These are phyloP conservation scores for Stictonetta naevosa DNA, from an alignment of 2,113 vertebrate genomes.

Conservation along the genomic window DNA sequence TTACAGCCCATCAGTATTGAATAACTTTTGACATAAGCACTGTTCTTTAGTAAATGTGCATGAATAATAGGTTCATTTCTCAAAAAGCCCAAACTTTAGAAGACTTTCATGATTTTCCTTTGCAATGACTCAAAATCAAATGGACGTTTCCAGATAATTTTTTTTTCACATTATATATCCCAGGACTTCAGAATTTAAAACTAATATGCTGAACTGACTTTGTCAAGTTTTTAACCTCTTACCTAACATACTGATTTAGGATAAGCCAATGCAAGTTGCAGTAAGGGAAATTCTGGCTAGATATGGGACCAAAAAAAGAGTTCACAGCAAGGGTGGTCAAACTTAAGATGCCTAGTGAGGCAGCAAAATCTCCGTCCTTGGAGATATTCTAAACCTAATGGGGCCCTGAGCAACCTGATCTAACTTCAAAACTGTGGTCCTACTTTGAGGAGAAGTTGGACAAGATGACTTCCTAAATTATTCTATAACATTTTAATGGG, in stretches of 20 bases:
- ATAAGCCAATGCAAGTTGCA: background rate
- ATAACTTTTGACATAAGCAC: background rate
- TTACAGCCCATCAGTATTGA: background rate
- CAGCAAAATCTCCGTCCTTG: background rate
- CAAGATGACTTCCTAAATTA: background rate
- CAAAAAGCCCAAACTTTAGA: background rate
- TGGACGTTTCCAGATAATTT: background rate
- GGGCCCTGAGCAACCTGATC: background rate
- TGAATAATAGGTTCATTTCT: background rate
- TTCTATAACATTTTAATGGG: background rate
- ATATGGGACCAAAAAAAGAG: background rate
- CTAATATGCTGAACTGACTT: background rate
- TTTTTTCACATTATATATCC: background rate
- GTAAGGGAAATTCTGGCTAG: background rate
- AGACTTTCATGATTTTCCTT: background rate
- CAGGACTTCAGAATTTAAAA: background rate
- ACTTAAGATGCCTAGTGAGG: background rate
- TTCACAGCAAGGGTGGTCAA: background rate
- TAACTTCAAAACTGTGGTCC: background rate
- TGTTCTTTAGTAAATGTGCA: background rate
- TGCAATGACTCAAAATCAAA: background rate
- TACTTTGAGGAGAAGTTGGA: background rate
- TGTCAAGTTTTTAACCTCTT: background rate
- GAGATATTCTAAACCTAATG: background rate
- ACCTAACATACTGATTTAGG: background rate